phyloP scores from a whole-genome alignment of 1,140 invertebrate genomes.

The Archegozetes longisetosus region DNA sequence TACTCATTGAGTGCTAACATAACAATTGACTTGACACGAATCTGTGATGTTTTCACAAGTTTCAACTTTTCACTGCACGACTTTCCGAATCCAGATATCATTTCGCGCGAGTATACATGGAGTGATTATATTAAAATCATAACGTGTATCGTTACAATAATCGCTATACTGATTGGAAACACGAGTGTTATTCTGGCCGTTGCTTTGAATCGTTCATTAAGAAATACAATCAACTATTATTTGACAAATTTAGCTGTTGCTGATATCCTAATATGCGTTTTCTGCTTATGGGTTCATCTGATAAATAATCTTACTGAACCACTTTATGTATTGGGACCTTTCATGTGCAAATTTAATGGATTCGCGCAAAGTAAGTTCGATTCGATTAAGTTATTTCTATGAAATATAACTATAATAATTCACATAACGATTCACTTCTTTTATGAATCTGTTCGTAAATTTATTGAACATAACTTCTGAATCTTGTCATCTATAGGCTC shows the following conservation, averaged over 20 bases:
- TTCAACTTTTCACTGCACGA: not conserved
- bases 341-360: slow-evolving; percentile 35
- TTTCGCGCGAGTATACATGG: slow-evolving; percentile 15
- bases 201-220: slow-evolving; percentile 30
- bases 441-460: too few species aligned
- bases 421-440: too few species aligned
- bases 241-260: slow-evolving; percentile 31
- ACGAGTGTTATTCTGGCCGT: slow-evolving; percentile 36
- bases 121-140: slow-evolving; percentile 27
- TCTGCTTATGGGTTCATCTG: slow-evolving; percentile 36
- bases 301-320: slow-evolving; percentile 27
- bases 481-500: too few species aligned
- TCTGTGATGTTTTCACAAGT: not conserved
- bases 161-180: slow-evolving; percentile 33
- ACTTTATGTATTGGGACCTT: slow-evolving; percentile 28
- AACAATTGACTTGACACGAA: too few species aligned
- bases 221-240: slow-evolving; percentile 31
- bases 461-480: too few species aligned
- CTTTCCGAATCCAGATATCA: not conserved
- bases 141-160: slow-evolving; percentile 22
- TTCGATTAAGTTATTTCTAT: too few species aligned
- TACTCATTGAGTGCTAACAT: too few species aligned
- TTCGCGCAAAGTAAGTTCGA: slow-evolving; percentile 34
- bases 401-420: too few species aligned
- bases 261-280: slow-evolving; percentile 30